Conservation (phyloP, 1,140 invertebrate species). For the Papilio polyxenes region DNA sequence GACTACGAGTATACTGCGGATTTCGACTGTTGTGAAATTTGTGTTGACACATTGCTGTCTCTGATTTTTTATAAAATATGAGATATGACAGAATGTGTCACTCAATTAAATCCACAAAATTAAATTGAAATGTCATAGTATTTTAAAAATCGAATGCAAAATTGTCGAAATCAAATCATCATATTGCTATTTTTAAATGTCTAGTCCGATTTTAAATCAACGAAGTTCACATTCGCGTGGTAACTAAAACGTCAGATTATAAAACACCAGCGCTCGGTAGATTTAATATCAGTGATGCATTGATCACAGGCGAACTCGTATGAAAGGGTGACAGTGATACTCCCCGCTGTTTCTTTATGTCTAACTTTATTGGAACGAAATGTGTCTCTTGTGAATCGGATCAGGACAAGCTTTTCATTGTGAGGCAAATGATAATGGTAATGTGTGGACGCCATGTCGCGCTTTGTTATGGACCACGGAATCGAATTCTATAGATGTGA, state of each 20-base stretch:
- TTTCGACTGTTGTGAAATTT: too few relatives aligned
- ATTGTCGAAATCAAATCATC: too few relatives aligned
- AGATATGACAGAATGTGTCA: too few relatives aligned
- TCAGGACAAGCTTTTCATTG: slow-evolving; percentile 64
- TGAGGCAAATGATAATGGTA: slow-evolving; percentile 74
- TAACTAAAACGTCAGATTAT: not conserved
- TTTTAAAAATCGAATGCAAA: too few relatives aligned
- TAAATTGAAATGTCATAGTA: too few relatives aligned
- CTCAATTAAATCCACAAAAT: too few relatives aligned
- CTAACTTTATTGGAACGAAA: slow-evolving; percentile 71
- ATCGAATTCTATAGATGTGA: slow-evolving; percentile 40
- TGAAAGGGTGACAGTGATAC: slow-evolving; percentile 74
- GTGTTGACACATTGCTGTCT: too few relatives aligned
- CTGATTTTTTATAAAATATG: too few relatives aligned
- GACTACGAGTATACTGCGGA: too few relatives aligned
- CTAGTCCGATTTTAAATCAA: not conserved
- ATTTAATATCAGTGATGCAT: slow-evolving; percentile 27
- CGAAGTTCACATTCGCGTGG: not conserved
- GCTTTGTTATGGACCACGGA: slow-evolving; percentile 60
- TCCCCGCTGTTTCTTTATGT: slow-evolving; percentile 76
- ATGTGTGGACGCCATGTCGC: slow-evolving; percentile 67
- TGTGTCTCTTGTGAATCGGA: slow-evolving; percentile 64
- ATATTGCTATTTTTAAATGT: not conserved
- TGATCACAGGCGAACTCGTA: slow-evolving; percentile 53
- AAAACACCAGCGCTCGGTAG: slow-evolving; percentile 13